Evolutionary conservation across 2,888 invertebrate species (phyloP).

Genomic region (Chrysodeixis includens): DNA sequence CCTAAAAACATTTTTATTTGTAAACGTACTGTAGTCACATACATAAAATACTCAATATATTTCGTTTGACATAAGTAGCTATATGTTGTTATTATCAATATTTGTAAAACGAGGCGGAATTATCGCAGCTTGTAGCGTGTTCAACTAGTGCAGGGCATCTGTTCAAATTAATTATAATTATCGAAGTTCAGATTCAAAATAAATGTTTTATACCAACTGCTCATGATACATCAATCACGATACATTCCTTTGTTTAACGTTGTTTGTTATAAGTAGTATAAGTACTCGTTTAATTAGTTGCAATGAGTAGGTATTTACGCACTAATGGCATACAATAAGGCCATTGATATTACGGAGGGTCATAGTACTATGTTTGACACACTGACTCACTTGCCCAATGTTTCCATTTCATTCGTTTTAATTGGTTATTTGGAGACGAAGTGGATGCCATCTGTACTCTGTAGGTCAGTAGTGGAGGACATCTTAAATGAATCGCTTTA

Average conservation of each 20-base stretch:
- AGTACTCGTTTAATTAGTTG: constrained; percentile 18
- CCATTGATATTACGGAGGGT: constrained; percentile 32
- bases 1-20: constrained; percentile 12
- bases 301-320: constrained; percentile 17
- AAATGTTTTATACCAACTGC: constrained; percentile 20
- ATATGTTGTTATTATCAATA: background rate
- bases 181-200: constrained; percentile 15
- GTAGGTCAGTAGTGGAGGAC: background rate
- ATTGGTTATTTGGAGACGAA: constrained; percentile 2
- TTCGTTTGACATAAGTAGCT: background rate
- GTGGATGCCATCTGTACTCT: background rate
- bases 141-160: constrained; percentile 7
- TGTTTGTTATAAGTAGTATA: constrained; percentile 16
- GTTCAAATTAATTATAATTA: constrained; percentile 19
- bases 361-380: constrained; percentile 32
- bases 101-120: background rate
- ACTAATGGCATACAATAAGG: constrained; percentile 36
- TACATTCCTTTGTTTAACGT: constrained; percentile 42
- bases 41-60: background rate
- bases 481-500: background rate
- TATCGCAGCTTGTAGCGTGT: background rate
- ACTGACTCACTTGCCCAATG: constrained; percentile 20
- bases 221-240: constrained; percentile 24
- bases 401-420: constrained; percentile 8
- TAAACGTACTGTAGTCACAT: background rate